These are phyloP conservation scores for Phalanger gymnotis DNA, from an alignment of 2,797 vertebrate species.

Conservation along the genomic window DNA sequence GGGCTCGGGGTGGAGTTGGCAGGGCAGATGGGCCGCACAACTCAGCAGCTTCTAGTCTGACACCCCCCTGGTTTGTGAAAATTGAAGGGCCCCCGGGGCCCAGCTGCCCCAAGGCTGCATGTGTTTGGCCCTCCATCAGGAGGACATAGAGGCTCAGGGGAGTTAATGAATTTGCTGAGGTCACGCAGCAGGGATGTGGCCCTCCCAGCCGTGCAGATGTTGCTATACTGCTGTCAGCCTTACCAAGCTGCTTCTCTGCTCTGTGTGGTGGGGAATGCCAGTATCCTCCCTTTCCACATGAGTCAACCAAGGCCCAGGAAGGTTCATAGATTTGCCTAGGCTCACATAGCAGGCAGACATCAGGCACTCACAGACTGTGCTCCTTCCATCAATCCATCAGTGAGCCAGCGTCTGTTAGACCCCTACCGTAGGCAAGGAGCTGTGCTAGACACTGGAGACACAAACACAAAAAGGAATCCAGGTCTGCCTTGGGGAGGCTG, in stretches of 20 bases:
- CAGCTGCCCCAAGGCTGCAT: too few relatives aligned
- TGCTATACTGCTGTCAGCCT: too few relatives aligned
- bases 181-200: background rate
- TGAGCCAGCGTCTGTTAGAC: background rate
- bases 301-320: background rate
- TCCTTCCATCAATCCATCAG: background rate
- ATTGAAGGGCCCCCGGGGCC: too few relatives aligned
- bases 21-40: too few relatives aligned
- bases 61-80: too few relatives aligned
- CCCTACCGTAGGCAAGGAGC: background rate
- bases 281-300: background rate
- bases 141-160: too few relatives aligned
- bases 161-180: too few relatives aligned
- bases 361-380: accelerated
- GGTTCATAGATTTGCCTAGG: background rate
- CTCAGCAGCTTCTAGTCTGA: background rate
- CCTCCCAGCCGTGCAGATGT: too few relatives aligned
- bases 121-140: too few relatives aligned
- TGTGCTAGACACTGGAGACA: background rate
- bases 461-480: background rate
- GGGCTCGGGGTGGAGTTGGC: too few relatives aligned
- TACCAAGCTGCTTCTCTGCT: background rate
- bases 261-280: background rate
- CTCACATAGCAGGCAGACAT: background rate
- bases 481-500: background rate